phyloP scores from a whole-genome alignment of 2,113 vertebrate genomes.

The Pelobates fuscus region DNA sequence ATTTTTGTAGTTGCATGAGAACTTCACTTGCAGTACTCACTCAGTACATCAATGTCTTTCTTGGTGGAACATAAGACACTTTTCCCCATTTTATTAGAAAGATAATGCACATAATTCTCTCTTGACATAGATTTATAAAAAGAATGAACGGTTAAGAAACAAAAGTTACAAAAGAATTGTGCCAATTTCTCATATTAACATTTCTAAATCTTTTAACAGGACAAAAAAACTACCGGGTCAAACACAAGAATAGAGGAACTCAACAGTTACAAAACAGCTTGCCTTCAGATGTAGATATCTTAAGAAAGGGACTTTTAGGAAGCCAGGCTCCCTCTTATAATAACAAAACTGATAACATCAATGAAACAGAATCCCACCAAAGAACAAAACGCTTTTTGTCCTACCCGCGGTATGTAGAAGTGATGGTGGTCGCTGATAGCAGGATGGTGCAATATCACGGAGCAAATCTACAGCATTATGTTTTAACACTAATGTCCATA shows the following conservation, averaged over 20 bases:
- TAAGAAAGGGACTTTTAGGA: constrained; percentile 68
- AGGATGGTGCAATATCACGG: constrained; percentile 95
- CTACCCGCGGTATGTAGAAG: constrained; percentile 96
- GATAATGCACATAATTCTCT: no score
- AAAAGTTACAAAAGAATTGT: no score
- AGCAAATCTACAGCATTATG: constrained; percentile 93
- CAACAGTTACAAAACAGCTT: constrained; percentile 57
- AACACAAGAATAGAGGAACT: constrained; percentile 66
- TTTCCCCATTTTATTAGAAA: no score
- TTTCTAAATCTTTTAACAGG: constrained; percentile 65
- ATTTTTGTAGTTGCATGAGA: no score
- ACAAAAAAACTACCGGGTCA: constrained; percentile 67
- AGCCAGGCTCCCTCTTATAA: constrained; percentile 59
- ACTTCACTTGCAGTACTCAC: no score
- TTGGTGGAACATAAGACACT: no score
- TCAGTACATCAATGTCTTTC: no score
- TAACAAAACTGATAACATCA: constrained; percentile 65
- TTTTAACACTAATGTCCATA: constrained; percentile 96
- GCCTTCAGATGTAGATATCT: constrained; percentile 70
- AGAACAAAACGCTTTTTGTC: constrained; percentile 94
- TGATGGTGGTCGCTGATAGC: constrained; percentile 96
- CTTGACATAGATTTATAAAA: no score
- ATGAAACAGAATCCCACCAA: constrained; percentile 76
- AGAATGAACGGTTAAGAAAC: no score
- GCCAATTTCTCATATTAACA: no score